A percentile compares a stretch with the other conserved stretches of the same genome.
Evolutionary conservation across 2,888 invertebrate genomes (phyloP).

Genomic region (Parnassius apollo): DNA sequence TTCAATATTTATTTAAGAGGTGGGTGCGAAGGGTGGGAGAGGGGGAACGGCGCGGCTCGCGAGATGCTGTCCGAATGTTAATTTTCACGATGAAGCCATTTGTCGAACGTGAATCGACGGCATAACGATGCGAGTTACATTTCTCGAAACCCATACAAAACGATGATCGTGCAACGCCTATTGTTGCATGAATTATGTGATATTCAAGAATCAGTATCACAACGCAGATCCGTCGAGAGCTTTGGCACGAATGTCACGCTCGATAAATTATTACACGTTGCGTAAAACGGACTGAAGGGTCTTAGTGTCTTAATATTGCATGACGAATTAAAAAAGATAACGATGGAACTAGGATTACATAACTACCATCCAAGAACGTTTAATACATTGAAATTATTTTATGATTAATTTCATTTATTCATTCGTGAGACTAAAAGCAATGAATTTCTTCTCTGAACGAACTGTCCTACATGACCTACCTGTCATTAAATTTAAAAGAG

Average conservation of each 20-base stretch:
- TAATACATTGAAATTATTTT: no score
- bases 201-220: constrained; percentile 45
- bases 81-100: constrained; percentile 77
- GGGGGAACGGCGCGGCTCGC: constrained; percentile 33
- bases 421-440: no score
- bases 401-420: no score
- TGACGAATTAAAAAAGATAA: no score
- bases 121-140: constrained; percentile 60
- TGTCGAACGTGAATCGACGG: constrained; percentile 62
- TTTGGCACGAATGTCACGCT: constrained; percentile 37
- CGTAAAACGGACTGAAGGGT: not conserved
- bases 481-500: no score
- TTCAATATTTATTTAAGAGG: constrained; percentile 68
- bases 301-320: not conserved
- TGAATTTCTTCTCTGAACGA: no score
- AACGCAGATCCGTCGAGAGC: constrained; percentile 38
- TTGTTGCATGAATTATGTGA: constrained; percentile 62
- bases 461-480: no score
- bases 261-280: constrained; percentile 22
- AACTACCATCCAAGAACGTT: no score
- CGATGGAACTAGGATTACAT: no score
- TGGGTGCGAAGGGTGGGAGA: constrained; percentile 36
- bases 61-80: constrained; percentile 73
- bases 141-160: constrained; percentile 66
- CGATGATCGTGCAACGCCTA: constrained; percentile 56